Evolutionary conservation across 2,113 vertebrate species (phyloP), one percentile per base, ranked within the genome.

Genomic region (Oreocharis arfaki): DNA sequence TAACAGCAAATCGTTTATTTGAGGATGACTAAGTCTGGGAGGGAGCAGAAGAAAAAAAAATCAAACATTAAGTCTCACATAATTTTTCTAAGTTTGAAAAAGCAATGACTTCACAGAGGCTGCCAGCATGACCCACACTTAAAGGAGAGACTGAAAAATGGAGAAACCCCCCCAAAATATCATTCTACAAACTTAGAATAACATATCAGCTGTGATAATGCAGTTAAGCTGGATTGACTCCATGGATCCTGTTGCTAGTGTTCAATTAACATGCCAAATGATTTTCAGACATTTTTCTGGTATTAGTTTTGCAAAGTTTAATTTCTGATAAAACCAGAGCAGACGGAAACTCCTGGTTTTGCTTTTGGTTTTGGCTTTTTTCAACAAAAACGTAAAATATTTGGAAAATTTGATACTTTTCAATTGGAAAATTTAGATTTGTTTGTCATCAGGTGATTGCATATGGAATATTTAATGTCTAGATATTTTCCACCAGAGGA

Each of bases 291-390:
- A 39, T 79, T 42, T 69, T 90, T 50, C 33, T 84, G 49, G 18
- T 81, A 68, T 33, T 82, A 60, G 56, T 65, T 94, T 59, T 74
- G 69, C 13, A 41, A 93, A 88, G 33, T 39, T 47, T 68, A 37
- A 61, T 75, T 84, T 87, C 60, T 64, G 33, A 6, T 64, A 85
- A 68, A 26, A 91, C 20, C 41, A 76, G 46, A 71, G 28, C 23
- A 87, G 28, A 42, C 26, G 11, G 20, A 53, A 42, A 78, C 11
- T 39, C 21, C 19, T 23, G 4, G 3, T 35, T 67, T 74, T 47
- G 3, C 2, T 22, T 55, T 39, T 33, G 10, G 0, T 2, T 26
- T 23, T 30, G 3, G 5, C 6, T 24, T 67, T 41, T 26, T 76
- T 49, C 19, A 47, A 47, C 13, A 49, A 46, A 56, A 63, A 46